Base-by-base conservation (phyloP, 2,797 vertebrate genomes). In the Podarcis lilfordi region DNA sequence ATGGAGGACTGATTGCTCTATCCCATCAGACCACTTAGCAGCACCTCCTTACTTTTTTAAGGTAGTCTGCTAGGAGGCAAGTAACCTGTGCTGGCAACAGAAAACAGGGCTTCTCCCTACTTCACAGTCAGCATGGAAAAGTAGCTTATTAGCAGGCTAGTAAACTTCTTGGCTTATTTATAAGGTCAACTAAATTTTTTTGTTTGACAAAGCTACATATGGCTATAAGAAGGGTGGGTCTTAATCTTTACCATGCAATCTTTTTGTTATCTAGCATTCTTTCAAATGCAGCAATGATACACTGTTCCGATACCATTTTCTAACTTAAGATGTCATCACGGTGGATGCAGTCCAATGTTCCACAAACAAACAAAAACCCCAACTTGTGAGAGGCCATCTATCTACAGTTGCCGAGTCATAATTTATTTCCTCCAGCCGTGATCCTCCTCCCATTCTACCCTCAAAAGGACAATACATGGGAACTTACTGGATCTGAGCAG, bases 401-500 rank as follows among this genome's bases (percentile, higher is more conserved):
- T 59, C 45, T 37, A 40, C 43, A 75, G 35, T 13, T 76, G 3
- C 10, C 13, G 1, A 84, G 25, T 40, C 66, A 59, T 35, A 29
- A 35, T 68, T 11, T 43, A 5, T 32, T 55, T 68, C 61, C 10
- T 32, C 27, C 29, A 78, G 19, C 66, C 27, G 45, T 40, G 35
- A 92, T 0, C 9, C 10, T 87, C 3, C 50, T 75, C 66, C 32
- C 76, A 81, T 9, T 76, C 69, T 71, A 9, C 9, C 59, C 2
- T 3, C 89, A 61, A 0, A 35, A 32, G 61, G 17, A 2, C 19
- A 13, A 43, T 35, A 4, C 84, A 88, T 50, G 27, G 19, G 85
- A 90, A 98, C 98, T 98, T 94, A 99, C 99, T 99, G 84, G 99
- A 98, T 89, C 98, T 97, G 86, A 99, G 97, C 80, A 99, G 97